Evolutionary conservation across 2,113 vertebrate genomes (phyloP).

Genomic region (Oncorhynchus gorbuscha): DNA sequence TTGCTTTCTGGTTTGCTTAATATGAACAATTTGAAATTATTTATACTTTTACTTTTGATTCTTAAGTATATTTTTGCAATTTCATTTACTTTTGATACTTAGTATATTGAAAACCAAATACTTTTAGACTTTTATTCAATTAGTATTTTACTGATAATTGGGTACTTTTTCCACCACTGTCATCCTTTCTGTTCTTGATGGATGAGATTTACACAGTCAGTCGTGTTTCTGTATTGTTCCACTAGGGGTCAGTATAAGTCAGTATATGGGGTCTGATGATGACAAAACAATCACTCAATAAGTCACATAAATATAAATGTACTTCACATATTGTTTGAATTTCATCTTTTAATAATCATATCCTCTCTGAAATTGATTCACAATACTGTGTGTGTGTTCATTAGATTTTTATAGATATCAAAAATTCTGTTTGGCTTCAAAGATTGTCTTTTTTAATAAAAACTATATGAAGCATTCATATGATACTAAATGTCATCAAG

Average conservation of each 20-base stretch:
- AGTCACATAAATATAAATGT: conserved; percentile 52
- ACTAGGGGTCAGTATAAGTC: conserved; percentile 38
- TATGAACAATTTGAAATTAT: too few relatives aligned
- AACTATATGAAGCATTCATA: conserved; percentile 40
- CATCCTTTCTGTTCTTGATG: background rate
- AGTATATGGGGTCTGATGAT: background rate
- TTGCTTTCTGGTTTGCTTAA: too few relatives aligned
- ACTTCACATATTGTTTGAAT: conserved; percentile 31
- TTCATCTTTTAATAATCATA: conserved; percentile 13
- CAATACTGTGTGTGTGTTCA: conserved; percentile 7
- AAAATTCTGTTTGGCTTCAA: conserved; percentile 33
- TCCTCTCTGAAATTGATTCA: conserved; percentile 20
- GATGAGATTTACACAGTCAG: background rate
- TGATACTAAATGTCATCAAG: conserved; percentile 19
- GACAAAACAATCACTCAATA: background rate
- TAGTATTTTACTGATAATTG: too few relatives aligned
- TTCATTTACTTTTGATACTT: too few relatives aligned
- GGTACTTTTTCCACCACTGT: too few relatives aligned
- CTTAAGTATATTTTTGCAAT: too few relatives aligned
- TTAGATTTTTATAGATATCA: conserved; percentile 7
- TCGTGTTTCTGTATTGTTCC: background rate
- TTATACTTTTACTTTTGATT: too few relatives aligned
- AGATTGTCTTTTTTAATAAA: conserved; percentile 33
- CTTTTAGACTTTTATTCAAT: too few relatives aligned
- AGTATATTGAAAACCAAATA: too few relatives aligned